A percentile compares a stretch with the other conserved stretches of the same genome.
phyloP scores from a whole-genome alignment of 1,140 invertebrate genomes.

The Antheraea mylitta region DNA sequence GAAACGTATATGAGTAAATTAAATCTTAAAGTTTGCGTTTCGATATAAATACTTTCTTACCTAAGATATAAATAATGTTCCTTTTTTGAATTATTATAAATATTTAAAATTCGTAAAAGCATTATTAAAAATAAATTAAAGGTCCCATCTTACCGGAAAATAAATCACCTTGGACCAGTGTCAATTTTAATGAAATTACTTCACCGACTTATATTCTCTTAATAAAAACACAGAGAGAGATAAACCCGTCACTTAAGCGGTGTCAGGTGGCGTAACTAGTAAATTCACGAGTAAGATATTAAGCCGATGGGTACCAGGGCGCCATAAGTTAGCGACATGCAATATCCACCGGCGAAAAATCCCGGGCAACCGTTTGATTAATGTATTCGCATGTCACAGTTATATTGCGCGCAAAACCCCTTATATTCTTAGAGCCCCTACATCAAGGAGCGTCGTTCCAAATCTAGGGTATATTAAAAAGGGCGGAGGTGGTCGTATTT shows the following conservation, averaged over 20 bases:
- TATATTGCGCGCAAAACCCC: slow-evolving; percentile 15
- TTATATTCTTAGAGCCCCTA: slow-evolving; percentile 1
- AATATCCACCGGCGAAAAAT: slow-evolving; percentile 14
- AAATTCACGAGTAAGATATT: slow-evolving; percentile 12
- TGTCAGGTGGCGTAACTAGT: slow-evolving; percentile 3
- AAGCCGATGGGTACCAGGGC: slow-evolving; percentile 1
- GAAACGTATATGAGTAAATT: no score
- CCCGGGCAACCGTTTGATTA: slow-evolving; percentile 13
- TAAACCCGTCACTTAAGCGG: neutral
- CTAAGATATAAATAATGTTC: no score
- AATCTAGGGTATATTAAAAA: slow-evolving; percentile 23
- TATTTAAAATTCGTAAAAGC: no score
- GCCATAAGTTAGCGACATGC: slow-evolving; percentile 14
- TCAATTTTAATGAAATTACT: no score
- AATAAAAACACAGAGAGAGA: neutral
- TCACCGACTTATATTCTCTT: neutral
- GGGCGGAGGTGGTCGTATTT: slow-evolving; percentile 13
- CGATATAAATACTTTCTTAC: no score
- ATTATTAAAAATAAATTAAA: no score
- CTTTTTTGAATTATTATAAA: no score
- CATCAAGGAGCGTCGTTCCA: neutral
- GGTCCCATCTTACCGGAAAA: no score
- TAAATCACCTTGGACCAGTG: no score
- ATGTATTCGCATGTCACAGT: slow-evolving; percentile 18
- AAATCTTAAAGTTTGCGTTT: no score